These are phyloP conservation scores for Lipophrys pholis DNA, from an alignment of 2,113 vertebrate genomes.

Conservation along the genomic window DNA sequence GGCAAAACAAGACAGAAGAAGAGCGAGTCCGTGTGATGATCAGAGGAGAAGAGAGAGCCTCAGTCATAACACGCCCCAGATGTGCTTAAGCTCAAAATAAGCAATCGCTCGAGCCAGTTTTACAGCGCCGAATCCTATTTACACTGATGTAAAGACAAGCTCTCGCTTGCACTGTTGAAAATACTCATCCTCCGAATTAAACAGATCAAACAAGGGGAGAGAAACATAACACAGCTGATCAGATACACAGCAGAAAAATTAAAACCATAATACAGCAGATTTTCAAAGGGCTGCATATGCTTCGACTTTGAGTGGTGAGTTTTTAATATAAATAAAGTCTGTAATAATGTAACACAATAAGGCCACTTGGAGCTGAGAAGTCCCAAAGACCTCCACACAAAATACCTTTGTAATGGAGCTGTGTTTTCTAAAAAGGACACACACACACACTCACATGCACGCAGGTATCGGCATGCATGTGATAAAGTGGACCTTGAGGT, in stretches of 20 bases:
- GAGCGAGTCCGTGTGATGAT: conserved; percentile 24
- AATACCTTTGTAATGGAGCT: conserved; percentile 56
- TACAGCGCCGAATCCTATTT: conserved; percentile 43
- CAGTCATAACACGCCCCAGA: conserved; percentile 63
- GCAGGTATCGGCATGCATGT: conserved; percentile 12
- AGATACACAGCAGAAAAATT: conserved; percentile 14
- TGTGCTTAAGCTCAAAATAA: conserved; percentile 68
- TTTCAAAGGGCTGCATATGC: conserved; percentile 34
- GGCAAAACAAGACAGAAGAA: conserved; percentile 23
- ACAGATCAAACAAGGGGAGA: conserved; percentile 28
- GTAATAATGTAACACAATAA: conserved; percentile 48
- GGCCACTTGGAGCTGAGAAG: conserved; percentile 28
- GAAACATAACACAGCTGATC: conserved; percentile 41
- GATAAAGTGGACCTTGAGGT: conserved; percentile 46
- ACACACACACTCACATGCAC: conserved; percentile 6
- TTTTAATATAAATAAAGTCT: conserved; percentile 51
- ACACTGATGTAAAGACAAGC: conserved; percentile 40
- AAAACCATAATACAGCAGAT: conserved; percentile 15
- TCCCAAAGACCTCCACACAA: conserved; percentile 35
- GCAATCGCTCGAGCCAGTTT: conserved; percentile 54
- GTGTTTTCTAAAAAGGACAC: conserved; percentile 35
- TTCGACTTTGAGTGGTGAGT: conserved; percentile 42
- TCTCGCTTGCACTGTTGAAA: conserved; percentile 43
- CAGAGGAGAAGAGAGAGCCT: conserved; percentile 28
- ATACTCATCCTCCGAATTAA: conserved; percentile 38